Conservation (phyloP, 1,140 invertebrate genomes). For the Drosophila burlai region DNA sequence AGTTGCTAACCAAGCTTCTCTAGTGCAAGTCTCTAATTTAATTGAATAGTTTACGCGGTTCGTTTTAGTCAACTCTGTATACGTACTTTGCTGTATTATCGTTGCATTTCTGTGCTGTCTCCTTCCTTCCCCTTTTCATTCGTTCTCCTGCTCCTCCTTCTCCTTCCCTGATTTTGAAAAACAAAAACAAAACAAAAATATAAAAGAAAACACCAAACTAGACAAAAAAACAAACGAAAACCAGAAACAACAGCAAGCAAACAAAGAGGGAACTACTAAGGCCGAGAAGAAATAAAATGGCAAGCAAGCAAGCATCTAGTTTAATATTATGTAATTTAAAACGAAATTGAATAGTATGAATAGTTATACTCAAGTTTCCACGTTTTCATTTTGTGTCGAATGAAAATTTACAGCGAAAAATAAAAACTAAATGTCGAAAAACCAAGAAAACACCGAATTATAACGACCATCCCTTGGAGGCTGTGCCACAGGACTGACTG, state of each 20-base stretch:
- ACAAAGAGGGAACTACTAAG: slow-evolving; percentile 43
- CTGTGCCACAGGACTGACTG: slow-evolving; percentile 55
- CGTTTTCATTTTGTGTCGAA: slow-evolving; percentile 74
- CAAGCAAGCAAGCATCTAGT: slow-evolving; percentile 76
- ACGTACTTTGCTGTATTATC: slow-evolving; percentile 63
- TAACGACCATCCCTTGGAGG: slow-evolving; percentile 23
- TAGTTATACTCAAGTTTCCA: slow-evolving; percentile 80
- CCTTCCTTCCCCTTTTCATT: background rate
- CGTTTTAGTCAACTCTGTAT: slow-evolving; percentile 59
- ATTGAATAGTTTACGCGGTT: slow-evolving; percentile 55
- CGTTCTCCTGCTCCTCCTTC: background rate
- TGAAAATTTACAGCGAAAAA: slow-evolving; percentile 80
- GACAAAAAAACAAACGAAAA: slow-evolving; percentile 50
- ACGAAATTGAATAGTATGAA: slow-evolving; percentile 74
- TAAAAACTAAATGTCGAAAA: slow-evolving; percentile 78
- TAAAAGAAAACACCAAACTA: slow-evolving; percentile 42
- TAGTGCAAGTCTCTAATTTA: slow-evolving; percentile 60
- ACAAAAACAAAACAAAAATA: slow-evolving; percentile 5
- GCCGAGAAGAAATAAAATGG: slow-evolving; percentile 41
- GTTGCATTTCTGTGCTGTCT: slow-evolving; percentile 62
- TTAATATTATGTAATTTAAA: slow-evolving; percentile 82
- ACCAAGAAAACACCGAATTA: slow-evolving; percentile 37
- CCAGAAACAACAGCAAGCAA: slow-evolving; percentile 28
- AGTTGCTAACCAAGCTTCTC: slow-evolving; percentile 34
- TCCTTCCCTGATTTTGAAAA: slow-evolving; percentile 22